phyloP scores from a whole-genome alignment of 2,888 invertebrate species.

The Neria commutata region DNA sequence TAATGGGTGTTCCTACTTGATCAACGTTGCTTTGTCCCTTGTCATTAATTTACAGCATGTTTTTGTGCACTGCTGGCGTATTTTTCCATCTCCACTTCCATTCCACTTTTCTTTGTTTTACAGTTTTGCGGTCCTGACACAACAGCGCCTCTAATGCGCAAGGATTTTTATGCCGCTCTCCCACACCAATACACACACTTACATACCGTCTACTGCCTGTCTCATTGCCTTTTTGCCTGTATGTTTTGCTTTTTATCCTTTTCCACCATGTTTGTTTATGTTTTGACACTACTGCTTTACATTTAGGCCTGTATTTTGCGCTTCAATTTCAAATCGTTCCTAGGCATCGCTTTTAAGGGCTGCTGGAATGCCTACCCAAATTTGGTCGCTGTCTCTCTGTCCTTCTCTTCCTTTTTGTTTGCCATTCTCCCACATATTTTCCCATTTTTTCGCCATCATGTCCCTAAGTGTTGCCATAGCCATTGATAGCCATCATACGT shows the following conservation, averaged over 20 bases:
- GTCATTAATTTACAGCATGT: neutral
- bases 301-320: conserved; percentile 2
- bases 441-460: neutral
- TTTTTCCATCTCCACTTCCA: too few species aligned
- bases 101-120: conserved; percentile 2
- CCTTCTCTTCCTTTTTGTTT: neutral
- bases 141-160: conserved; percentile 53
- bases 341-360: neutral
- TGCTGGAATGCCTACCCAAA: neutral
- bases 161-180: conserved; percentile 48
- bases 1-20: neutral
- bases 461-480: conserved; percentile 16
- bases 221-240: conserved; percentile 6
- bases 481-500: too few species aligned
- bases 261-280: conserved; percentile 5
- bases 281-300: conserved; percentile 9
- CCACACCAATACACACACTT: too few species aligned
- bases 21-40: neutral
- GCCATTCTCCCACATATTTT: neutral
- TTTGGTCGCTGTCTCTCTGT: neutral
- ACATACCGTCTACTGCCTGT: conserved; percentile 12
- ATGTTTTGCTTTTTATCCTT: neutral
- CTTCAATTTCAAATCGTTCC: neutral
- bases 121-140: conserved; percentile 47
- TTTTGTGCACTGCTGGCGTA: neutral